These are phyloP conservation scores for Dromius quadrimaculatus DNA, from an alignment of 2,888 invertebrate genomes.

Conservation along the genomic window DNA sequence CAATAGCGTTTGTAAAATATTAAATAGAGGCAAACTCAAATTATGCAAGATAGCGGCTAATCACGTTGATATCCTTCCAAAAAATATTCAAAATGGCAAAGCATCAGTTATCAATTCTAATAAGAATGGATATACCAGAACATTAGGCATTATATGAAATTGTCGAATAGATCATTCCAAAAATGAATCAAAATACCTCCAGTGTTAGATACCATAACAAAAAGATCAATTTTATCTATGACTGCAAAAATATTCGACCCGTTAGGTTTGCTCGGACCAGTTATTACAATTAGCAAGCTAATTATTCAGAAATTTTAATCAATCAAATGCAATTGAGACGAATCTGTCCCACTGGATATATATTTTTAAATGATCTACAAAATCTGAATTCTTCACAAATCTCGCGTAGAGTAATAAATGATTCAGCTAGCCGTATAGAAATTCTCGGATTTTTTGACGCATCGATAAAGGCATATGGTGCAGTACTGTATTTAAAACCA, in stretches of 20 bases:
- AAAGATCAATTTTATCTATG: slow-evolving; percentile 26
- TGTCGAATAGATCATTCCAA: neutral
- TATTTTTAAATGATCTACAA: neutral
- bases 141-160: slow-evolving; percentile 17
- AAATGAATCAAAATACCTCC: neutral
- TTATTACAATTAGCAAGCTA: slow-evolving; percentile 26
- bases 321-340: slow-evolving; percentile 30
- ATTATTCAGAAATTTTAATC: slow-evolving; percentile 40
- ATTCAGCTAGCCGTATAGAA: neutral
- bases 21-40: neutral
- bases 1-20: too few species aligned
- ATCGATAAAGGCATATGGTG: slow-evolving; percentile 6
- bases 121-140: neutral
- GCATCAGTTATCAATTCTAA: neutral
- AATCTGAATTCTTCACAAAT: neutral
- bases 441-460: slow-evolving; percentile 4
- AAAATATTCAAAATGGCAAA: neutral
- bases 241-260: slow-evolving; percentile 46
- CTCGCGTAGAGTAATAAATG: neutral
- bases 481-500: neutral
- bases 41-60: slow-evolving; percentile 2
- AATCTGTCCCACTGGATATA: slow-evolving; percentile 4
- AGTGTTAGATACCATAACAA: neutral
- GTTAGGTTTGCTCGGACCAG: slow-evolving; percentile 39
- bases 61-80: neutral